Evolutionary conservation across 2,888 invertebrate genomes (phyloP), one percentile per base, ranked within the genome.

Genomic region (Apotomis turbidana): DNA sequence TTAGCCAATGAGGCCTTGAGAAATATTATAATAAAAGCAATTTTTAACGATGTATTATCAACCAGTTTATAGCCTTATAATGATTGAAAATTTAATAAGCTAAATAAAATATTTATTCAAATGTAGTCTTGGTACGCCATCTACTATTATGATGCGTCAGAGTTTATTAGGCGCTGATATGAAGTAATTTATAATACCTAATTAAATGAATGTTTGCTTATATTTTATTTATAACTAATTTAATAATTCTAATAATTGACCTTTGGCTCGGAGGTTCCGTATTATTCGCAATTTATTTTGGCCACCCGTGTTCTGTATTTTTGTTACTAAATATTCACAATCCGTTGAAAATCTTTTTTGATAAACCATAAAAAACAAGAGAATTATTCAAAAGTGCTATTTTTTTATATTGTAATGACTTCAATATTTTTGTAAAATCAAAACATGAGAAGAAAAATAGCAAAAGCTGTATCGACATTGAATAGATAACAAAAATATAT

Each of bases 21-120:
- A 57, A 72, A 54, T 52, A 68, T 63, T 46, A 68, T 46, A 72
- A 62, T 62, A 68, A 15, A 57, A 13, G 49, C 36, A 49, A 41
- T 52, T 57, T 55, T 63, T 58, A 58, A 72, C 63, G 68, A 68
- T 63, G 68, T 52, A 52, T 58, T 63, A 68, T 71, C 61, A 54
- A 72, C 63, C 58, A 68, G 62, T 68, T 68, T 68, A 59, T 54
- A 46, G 58, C 36, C 52, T 70, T 75, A 76, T 74, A 75, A 76
- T 68, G 9, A 75, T 75, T 77, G 69, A 75, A 73, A 76, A 78
- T 78, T 77, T 73, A 44, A 75, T 75, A 75, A 71, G 76, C 71
- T 75, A 68, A 74, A 79, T 78, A 9, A 70, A 73, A 76, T 67
- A 71, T 58, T 46, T 74, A 80, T 80, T 78, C 68, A 75, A 76